Evolutionary conservation across 2,797 vertebrate genomes (phyloP).

Genomic region (Triplophysa yarkandensis): DNA sequence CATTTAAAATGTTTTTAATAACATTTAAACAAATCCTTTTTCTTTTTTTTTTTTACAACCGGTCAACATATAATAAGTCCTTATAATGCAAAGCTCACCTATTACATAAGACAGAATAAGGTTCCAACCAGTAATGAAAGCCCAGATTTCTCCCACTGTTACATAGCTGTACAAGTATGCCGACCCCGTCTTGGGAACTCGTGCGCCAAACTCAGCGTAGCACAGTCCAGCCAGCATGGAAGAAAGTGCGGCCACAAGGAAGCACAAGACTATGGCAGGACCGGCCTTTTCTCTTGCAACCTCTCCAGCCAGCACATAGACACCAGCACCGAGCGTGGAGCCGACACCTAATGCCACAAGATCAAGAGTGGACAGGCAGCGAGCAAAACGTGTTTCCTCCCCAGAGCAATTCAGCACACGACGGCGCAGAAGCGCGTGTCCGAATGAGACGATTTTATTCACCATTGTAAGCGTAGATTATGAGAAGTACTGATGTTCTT

Average conservation of each 20-base stretch:
- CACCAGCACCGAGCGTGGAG: slow-evolving; percentile 90
- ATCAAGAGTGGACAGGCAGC: slow-evolving; percentile 92
- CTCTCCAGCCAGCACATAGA: slow-evolving; percentile 91
- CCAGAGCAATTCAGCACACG: slow-evolving; percentile 75
- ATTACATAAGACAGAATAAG: slow-evolving; percentile 97
- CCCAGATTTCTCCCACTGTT: slow-evolving; percentile 96
- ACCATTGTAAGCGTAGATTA: slow-evolving; percentile 58
- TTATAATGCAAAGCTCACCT: slow-evolving; percentile 72
- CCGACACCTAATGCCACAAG: slow-evolving; percentile 92
- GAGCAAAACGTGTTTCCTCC: slow-evolving; percentile 82
- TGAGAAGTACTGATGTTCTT: neutral
- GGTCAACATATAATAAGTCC: too few relatives aligned
- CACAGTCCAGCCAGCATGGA: slow-evolving; percentile 94
- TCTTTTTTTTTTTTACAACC: neutral
- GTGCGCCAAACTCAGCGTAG: slow-evolving; percentile 95
- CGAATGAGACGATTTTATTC: slow-evolving; percentile 69
- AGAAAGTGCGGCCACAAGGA: slow-evolving; percentile 90
- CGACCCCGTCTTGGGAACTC: slow-evolving; percentile 93
- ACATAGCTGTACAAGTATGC: slow-evolving; percentile 97
- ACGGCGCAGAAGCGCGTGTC: slow-evolving; percentile 84
- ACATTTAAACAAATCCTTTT: neutral
- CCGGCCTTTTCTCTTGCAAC: slow-evolving; percentile 91
- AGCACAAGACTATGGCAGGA: slow-evolving; percentile 91
- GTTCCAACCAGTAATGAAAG: slow-evolving; percentile 97
- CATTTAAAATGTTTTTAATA: too few relatives aligned